Percentiles rank a stretch among this genome's conserved stretches.
Evolutionary conservation across 1,140 invertebrate genomes (phyloP).

Genomic region (Achatina immaculata): DNA sequence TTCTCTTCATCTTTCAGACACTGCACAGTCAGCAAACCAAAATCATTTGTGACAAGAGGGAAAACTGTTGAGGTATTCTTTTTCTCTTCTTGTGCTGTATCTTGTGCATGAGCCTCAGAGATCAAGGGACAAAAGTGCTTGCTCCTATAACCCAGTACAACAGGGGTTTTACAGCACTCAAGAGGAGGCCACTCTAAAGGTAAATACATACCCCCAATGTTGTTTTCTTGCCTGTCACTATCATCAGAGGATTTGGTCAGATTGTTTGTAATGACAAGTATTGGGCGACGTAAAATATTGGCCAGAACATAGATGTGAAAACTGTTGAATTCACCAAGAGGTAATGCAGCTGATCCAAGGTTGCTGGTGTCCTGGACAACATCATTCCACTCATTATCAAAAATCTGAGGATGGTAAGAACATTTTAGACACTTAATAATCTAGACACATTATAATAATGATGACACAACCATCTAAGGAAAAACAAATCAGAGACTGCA

Average conservation of each 20-base stretch:
- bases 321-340: conserved; percentile 75
- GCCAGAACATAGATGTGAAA: conserved; percentile 87
- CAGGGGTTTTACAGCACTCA: conserved; percentile 75
- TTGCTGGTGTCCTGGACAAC: conserved; percentile 50
- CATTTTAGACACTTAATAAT: background rate
- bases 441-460: too few species aligned
- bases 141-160: conserved; percentile 84
- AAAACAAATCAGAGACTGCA: too few species aligned
- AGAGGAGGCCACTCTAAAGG: conserved; percentile 81
- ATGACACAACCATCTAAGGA: too few species aligned
- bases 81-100: background rate
- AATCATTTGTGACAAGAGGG: conserved; percentile 56
- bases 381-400: conserved; percentile 54
- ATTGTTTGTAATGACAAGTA: conserved; percentile 88
- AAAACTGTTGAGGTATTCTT: conserved; percentile 31
- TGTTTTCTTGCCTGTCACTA: conserved; percentile 63
- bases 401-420: conserved; percentile 43
- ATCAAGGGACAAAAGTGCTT: conserved; percentile 87
- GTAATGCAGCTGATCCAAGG: background rate
- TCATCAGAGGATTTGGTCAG: conserved; percentile 73
- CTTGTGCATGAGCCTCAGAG: conserved; percentile 41
- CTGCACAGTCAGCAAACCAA: conserved; percentile 49
- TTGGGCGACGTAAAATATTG: conserved; percentile 85
- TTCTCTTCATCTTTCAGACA: conserved; percentile 60
- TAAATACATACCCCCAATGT: conserved; percentile 88